Base-by-base conservation (phyloP, 92 coral and sea anemone genomes). In the Actinostola sp. region DNA sequence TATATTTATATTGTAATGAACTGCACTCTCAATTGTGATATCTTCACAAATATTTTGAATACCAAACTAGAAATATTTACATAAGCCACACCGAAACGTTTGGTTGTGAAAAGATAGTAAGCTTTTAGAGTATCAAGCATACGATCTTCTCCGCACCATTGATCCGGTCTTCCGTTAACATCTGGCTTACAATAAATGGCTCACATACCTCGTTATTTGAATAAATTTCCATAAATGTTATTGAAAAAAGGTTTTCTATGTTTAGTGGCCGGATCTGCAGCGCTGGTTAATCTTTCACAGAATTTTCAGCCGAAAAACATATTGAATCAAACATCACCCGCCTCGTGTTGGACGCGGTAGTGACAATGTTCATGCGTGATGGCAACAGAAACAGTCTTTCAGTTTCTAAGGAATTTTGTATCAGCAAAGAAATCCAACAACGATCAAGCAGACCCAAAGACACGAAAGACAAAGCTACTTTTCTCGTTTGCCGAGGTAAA, bases 161-260 rank as follows among this genome's bases (percentile, higher is more conserved):
- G 8, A 50, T 50, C 62, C 74, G 43, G 61, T 31, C 16, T 30
- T 23, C 58, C 39, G 62, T 52, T 50, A 51, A 48, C 74, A 68
- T 68, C 74, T 68, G 74, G 57, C 14, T 25, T 8, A 46, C 54
- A 56, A 68, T 68, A 50, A 56, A 48, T 68, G 44, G 50, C 44
- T 68, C 74, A 32, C 74, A 39, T 55, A 26, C 54, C 49, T 15
- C 10, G 61, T 3, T 17, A 15, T 44, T 13, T 68, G 74, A 68
- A 68, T 68, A 68, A 32, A 68, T 68, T 68, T 25, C 35, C 74
- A 68, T 68, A 17, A 5, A 48, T 67, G 24, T 68, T 52, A 68
- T 68, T 52, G 9, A 33, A 32, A 48, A 50, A 2, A 49, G 8
- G 4, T 39, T 39, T 51, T 14, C 43, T 68, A 2, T n/a, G 27